A percentile compares a stretch with the other conserved stretches of the same genome.
These are phyloP conservation scores for Clupea harengus DNA, from an alignment of 2,113 vertebrate species.

Conservation along the genomic window DNA sequence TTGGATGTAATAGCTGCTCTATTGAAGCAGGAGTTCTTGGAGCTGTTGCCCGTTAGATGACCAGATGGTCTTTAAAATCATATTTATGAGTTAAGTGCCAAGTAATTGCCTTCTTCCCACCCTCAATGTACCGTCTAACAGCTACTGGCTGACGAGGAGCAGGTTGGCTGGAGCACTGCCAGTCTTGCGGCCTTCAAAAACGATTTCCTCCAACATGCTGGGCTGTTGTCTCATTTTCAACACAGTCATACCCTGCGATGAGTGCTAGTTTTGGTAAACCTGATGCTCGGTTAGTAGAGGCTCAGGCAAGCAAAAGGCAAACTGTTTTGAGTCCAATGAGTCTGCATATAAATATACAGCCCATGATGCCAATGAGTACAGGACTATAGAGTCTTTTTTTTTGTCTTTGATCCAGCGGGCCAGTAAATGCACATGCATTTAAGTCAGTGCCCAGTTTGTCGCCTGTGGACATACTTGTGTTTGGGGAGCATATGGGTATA, in stretches of 20 bases:
- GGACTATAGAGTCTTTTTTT: too few species aligned
- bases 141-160: not conserved
- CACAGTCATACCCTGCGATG: not conserved
- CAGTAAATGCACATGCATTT: too few species aligned
- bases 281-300: not conserved
- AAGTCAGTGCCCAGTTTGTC: not conserved
- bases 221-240: not conserved
- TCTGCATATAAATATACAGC: not conserved
- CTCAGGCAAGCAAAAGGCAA: not conserved
- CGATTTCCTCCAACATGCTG: not conserved
- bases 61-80: slow-evolving; percentile 15
- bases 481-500: not conserved
- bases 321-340: not conserved
- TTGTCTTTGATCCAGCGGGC: too few species aligned
- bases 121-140: not conserved
- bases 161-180: not conserved
- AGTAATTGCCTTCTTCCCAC: slow-evolving; percentile 11
- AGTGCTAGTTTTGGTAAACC: not conserved
- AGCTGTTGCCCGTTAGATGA: not conserved
- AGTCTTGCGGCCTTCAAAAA: slow-evolving; percentile 8
- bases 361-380: too few species aligned
- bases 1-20: not conserved
- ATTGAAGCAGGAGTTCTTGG: not conserved
- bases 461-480: not conserved
- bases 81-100: not conserved